Evolutionary conservation across 2,113 vertebrate species (phyloP).

Genomic region (Gasterosteus aculeatus): DNA sequence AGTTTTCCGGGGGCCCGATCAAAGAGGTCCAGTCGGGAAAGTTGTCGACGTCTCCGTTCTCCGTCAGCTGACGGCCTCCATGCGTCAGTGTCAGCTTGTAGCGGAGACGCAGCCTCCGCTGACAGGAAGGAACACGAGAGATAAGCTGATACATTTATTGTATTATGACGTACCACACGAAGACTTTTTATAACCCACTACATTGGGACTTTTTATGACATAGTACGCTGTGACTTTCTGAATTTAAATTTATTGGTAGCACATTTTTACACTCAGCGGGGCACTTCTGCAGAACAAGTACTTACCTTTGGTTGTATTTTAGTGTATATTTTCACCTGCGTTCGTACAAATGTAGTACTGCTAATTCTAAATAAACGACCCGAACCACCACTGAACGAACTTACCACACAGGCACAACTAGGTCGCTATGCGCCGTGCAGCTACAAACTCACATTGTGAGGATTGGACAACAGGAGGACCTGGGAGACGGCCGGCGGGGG

Average conservation of each 20-base stretch:
- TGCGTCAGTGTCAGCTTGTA: slow-evolving; percentile 84
- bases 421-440: no score
- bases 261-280: no score
- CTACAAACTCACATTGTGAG: slow-evolving; percentile 79
- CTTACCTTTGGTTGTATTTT: background rate
- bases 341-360: no score
- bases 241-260: no score
- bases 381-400: background rate
- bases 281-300: background rate
- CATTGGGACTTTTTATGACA: background rate
- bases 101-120: slow-evolving; percentile 84
- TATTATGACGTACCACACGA: no score
- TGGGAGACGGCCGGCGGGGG: slow-evolving; percentile 86
- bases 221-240: background rate
- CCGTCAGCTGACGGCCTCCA: slow-evolving; percentile 71
- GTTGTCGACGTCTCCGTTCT: slow-evolving; percentile 82
- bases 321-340: no score
- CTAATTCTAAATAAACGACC: background rate
- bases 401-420: background rate
- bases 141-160: background rate
- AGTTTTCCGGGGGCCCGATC: slow-evolving; percentile 52
- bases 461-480: slow-evolving; percentile 87
- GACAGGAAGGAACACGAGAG: background rate
- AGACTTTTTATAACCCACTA: background rate
- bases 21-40: slow-evolving; percentile 82